Base-by-base conservation (phyloP, 2,113 vertebrate species). In the Ardeotis arabs region DNA sequence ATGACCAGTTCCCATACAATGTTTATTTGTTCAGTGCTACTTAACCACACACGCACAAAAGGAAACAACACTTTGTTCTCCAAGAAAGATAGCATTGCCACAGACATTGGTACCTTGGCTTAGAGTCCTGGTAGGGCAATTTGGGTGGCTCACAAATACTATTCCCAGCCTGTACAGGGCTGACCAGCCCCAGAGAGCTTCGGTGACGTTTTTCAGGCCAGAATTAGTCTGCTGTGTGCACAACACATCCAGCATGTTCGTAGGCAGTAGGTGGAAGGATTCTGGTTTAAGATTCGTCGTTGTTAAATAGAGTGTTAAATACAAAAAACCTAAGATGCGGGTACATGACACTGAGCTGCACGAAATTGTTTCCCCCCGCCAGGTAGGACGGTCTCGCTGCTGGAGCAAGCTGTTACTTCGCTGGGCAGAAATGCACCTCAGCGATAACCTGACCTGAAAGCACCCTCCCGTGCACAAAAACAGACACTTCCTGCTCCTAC, bases 51-150 rank as follows among this genome's bases (percentile, higher is more conserved):
- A 25, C 5, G 0, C 77, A 76, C 62, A 73, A 89, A 85, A 89
- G 87, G 87, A 94, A 97, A 87, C 66, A 41, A 31, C 45, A 13
- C n/a, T 91, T 93, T 91, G 89, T 89, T 97, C 91, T 68, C 84
- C 44, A 29, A 72, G 76, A 77, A 58, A 31, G 31, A 56, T 28
- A 17, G 35, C 0, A 0, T 23, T 75, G 80, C 90, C 1, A 2
- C 59, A 74, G 88, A 35, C 55, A 52, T 27, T 1, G 0, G 50
- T 49, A 19, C 23, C 3, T 41, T 29, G 35, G n/a, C 84, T 78
- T 3, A 2, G 13, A 62, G 84, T 47, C 58, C 58, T 14, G 2
- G 5, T 3, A 58, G 33, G 24, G 35, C 16, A 59, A 45, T 70
- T 81, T 7, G 9, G 50, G 53, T 5, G 7, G 24, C 50, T 93